phyloP scores from a whole-genome alignment of 35 echinoderm and acorn worm species.

The Heliocidaris erythrogramma region DNA sequence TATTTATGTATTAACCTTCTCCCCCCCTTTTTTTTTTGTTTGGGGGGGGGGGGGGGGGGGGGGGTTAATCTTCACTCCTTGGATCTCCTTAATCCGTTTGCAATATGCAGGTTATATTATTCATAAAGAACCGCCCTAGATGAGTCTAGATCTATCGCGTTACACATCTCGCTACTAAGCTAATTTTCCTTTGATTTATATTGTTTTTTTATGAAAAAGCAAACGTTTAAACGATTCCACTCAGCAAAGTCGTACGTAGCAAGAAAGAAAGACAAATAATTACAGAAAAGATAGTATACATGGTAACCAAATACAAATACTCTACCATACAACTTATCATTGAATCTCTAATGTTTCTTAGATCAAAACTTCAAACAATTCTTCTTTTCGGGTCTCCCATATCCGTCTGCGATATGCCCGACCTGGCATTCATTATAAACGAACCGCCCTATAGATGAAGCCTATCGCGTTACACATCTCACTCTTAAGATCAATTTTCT shows the following conservation, averaged over 20 bases:
- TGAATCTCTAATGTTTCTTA: neutral
- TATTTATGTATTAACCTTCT: too few relatives aligned
- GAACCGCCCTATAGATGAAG: neutral
- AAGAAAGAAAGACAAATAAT: too few relatives aligned
- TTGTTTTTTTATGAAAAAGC: neutral
- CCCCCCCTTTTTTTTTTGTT: too few relatives aligned
- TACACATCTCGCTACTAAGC: neutral
- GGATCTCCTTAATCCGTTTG: neutral
- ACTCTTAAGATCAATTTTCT: neutral
- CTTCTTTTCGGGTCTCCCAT: neutral
- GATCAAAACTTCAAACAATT: neutral
- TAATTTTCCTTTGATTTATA: neutral
- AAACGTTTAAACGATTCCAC: too few relatives aligned
- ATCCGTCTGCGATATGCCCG: neutral
- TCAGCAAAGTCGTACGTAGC: too few relatives aligned
- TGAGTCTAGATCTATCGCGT: neutral
- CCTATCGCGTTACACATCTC: neutral
- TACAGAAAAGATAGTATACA: neutral
- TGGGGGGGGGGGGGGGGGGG: too few relatives aligned
- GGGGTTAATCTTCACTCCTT: neutral
- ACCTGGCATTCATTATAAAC: neutral
- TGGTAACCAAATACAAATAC: neutral
- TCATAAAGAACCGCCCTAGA: neutral
- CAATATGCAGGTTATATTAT: neutral
- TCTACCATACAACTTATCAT: neutral